Evolutionary conservation across 2,888 invertebrate species (phyloP), one percentile per base, ranked within the genome.

Genomic region (Aphelenchoides bicaudatus): DNA sequence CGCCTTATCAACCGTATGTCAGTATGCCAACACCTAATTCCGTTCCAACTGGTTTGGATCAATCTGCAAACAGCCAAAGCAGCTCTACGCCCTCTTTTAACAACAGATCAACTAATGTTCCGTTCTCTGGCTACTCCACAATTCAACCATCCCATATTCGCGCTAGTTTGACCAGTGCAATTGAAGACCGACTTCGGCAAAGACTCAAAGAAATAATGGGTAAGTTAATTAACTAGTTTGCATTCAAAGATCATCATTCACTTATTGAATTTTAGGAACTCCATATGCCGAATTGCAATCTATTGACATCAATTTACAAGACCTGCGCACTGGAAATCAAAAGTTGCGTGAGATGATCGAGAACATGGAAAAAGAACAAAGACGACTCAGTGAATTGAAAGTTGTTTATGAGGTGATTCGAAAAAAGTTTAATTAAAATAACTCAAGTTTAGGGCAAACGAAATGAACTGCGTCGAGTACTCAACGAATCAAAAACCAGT

Each of bases 111-210:
- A 5, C 34, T 27, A 10, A 30, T 25, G 37, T 28, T 79, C 16
- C 53, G 39, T 46, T 19, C 57, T 13, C 53, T 51, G 46, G 37
- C 21, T 58, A 51, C 19, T 88, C 89, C 21, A 90, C 90, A n/a
- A 91, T 92, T 58, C 88, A 91, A 48, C 91, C 93, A 73, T 91
- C 93, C 79, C 92, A 94, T 79, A 90, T 98, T 64, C 87, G 89
- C 78, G 90, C 89, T 27, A 96, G 94, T 0, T 83, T 98, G 23
- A 82, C 93, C 19, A 91, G 92, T 57, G 96, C 94, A 25, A 89
- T 96, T 0, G 91, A 93, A 81, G 94, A 98, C 79, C 93, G 92
- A 81, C 81, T 98, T 67, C 85, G 88, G 71, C 83, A 91, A 62
- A 85, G 89, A 65, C 85, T 96, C 70, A 87, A 88, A 72, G 94